Conservation (phyloP, 2,113 vertebrate species). For the Numida meleagris region DNA sequence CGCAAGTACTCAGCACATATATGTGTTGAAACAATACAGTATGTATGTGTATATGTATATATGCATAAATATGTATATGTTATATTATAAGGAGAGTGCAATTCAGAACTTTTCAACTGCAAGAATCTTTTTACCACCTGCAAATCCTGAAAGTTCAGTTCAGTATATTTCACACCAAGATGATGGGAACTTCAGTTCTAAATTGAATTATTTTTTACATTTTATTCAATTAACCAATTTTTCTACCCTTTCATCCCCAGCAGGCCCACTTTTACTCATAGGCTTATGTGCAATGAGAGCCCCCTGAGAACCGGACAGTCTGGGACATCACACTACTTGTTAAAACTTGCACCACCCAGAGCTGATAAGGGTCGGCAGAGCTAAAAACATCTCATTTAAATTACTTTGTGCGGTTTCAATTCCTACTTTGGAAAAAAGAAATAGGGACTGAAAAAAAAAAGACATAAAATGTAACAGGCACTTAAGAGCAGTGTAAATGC, state of each 20-base stretch:
- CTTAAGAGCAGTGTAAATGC: background rate
- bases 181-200: background rate
- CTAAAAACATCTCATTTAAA: background rate
- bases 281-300: no score
- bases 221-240: constrained; percentile 4
- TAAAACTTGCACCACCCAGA: background rate
- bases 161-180: background rate
- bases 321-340: background rate
- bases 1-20: constrained; percentile 51
- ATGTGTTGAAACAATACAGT: constrained; percentile 47
- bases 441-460: background rate
- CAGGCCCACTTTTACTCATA: background rate
- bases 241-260: background rate
- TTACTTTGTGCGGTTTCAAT: background rate
- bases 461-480: background rate
- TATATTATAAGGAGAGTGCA: constrained; percentile 31
- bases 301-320: background rate
- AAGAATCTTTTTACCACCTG: constrained; percentile 2
- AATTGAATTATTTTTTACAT: background rate
- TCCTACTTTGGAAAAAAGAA: background rate
- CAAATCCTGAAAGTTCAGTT: background rate
- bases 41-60: constrained; percentile 20
- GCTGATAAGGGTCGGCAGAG: background rate
- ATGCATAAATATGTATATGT: constrained; percentile 40
- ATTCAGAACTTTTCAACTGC: constrained; percentile 17